Conservation (phyloP, 2,113 vertebrate species). For the Platycercus adscitus region DNA sequence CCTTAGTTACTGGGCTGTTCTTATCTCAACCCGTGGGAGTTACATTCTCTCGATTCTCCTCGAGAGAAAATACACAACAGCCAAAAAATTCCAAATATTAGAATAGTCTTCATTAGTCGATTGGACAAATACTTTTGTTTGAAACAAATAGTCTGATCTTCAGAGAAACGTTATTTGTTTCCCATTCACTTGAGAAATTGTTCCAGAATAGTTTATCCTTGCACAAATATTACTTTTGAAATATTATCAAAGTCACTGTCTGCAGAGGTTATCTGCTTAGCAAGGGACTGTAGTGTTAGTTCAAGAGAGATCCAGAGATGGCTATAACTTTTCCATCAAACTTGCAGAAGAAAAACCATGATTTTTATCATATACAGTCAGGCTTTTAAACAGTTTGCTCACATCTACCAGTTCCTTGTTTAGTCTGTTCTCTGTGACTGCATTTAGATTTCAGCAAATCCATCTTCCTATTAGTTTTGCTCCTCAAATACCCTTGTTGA, state of each 20-base stretch:
- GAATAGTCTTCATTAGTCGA: not conserved
- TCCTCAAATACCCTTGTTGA: not conserved
- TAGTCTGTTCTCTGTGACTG: not conserved
- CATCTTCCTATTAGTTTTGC: not conserved
- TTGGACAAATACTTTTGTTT: not conserved
- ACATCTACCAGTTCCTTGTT: not conserved
- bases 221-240: not conserved
- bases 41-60: too few species aligned
- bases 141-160: not conserved
- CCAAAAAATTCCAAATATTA: not conserved
- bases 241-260: not conserved
- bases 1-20: too few species aligned
- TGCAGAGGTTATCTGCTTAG: not conserved
- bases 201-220: not conserved
- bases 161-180: not conserved
- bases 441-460: not conserved
- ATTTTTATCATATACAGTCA: not conserved
- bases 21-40: too few species aligned
- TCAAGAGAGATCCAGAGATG: not conserved
- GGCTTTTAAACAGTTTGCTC: not conserved
- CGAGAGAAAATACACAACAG: not conserved
- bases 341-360: not conserved
- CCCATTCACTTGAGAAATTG: not conserved
- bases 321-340: not conserved
- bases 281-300: not conserved